A percentile compares a stretch with the other conserved stretches of the same genome.
These are phyloP conservation scores for Drosophila leontia DNA, from an alignment of 1,140 invertebrate genomes.

Conservation along the genomic window DNA sequence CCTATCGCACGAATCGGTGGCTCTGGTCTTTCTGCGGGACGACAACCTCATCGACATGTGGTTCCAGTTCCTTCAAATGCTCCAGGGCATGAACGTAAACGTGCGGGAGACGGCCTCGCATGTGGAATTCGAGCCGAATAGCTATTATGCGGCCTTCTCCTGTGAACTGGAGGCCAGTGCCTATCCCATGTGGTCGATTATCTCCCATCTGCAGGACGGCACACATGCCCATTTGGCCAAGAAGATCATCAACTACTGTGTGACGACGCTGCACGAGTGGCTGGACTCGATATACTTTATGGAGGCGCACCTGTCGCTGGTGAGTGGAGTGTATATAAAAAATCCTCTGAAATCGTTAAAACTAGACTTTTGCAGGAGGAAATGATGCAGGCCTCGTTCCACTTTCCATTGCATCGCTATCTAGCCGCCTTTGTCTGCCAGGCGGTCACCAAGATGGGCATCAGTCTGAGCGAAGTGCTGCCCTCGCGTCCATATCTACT, in stretches of 20 bases:
- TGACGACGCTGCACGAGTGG: slow-evolving; percentile 93
- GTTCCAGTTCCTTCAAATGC: slow-evolving; percentile 96
- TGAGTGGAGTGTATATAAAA: slow-evolving; percentile 20
- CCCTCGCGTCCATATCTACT: slow-evolving; percentile 91
- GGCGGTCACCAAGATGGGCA: slow-evolving; percentile 92
- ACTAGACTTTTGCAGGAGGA: slow-evolving; percentile 87
- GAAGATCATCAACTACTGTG: slow-evolving; percentile 90
- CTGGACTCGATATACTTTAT: slow-evolving; percentile 92
- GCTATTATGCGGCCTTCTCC: slow-evolving; percentile 98
- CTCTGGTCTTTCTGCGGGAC: slow-evolving; percentile 94
- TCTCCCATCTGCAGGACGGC: slow-evolving; percentile 92
- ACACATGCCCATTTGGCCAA: slow-evolving; percentile 90
- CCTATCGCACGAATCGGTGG: slow-evolving; percentile 96
- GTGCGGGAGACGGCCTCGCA: slow-evolving; percentile 94
- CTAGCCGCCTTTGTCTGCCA: slow-evolving; percentile 96
- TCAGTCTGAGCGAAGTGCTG: slow-evolving; percentile 91
- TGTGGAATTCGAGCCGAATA: slow-evolving; percentile 98
- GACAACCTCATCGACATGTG: slow-evolving; percentile 95
- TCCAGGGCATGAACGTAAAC: slow-evolving; percentile 99
- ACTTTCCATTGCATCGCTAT: slow-evolving; percentile 97
- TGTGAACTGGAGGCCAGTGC: slow-evolving; percentile 98
- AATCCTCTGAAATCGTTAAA: background rate
- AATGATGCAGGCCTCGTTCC: slow-evolving; percentile 95
- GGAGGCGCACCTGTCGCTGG: slow-evolving; percentile 88
- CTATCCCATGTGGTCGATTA: slow-evolving; percentile 98